Evolutionary conservation across 2,113 vertebrate genomes (phyloP).

Genomic region (Physeter macrocephalus): DNA sequence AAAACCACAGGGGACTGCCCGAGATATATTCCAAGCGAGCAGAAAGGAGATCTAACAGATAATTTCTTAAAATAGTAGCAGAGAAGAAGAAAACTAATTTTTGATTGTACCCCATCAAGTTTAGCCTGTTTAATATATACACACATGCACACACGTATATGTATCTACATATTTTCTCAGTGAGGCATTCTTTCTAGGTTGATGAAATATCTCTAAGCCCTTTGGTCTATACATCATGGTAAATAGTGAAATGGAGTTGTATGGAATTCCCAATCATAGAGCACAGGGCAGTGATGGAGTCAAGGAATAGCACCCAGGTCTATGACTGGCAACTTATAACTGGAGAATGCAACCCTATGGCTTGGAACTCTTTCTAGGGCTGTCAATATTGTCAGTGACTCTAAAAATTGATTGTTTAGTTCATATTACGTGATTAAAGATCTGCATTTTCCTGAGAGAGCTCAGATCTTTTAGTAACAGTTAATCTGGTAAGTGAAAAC

Average conservation of each 20-base stretch:
- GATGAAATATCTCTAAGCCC: background rate
- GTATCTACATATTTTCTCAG: background rate
- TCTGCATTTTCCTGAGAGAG: constrained; percentile 65
- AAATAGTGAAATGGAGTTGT: background rate
- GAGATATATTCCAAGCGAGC: background rate
- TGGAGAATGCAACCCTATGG: background rate
- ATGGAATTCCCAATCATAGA: background rate
- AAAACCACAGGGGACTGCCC: background rate
- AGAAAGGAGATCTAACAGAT: background rate
- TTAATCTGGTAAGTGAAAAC: constrained; percentile 69
- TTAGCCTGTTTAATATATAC: background rate
- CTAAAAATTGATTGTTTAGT: constrained; percentile 57
- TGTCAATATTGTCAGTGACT: constrained; percentile 64
- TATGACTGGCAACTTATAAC: background rate
- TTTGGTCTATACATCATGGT: background rate
- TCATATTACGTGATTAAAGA: constrained; percentile 66
- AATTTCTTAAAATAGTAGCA: background rate
- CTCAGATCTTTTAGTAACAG: constrained; percentile 65
- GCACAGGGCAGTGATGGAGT: background rate
- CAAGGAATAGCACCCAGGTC: background rate
- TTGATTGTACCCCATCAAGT: background rate
- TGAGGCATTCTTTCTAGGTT: background rate
- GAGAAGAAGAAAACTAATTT: background rate
- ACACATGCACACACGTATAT: background rate
- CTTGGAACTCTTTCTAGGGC: constrained; percentile 45